Percentiles rank a stretch among this genome's conserved stretches.
Conservation (phyloP, 2,888 invertebrate species). For the Euclidia mi region DNA sequence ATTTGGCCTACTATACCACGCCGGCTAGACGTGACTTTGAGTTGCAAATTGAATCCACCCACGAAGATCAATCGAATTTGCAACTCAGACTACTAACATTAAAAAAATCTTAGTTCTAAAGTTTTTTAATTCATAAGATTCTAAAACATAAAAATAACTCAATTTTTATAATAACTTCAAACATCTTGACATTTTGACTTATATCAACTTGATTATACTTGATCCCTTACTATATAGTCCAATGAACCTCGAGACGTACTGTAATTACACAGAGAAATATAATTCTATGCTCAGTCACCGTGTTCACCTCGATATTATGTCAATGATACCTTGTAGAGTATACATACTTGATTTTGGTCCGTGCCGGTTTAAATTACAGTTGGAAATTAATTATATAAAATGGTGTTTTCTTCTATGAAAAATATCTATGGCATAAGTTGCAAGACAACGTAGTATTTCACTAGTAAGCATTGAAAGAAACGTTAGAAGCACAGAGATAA, state of each 20-base stretch:
- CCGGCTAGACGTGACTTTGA: too few relatives aligned
- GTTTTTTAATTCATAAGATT: too few relatives aligned
- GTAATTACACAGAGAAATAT: constrained; percentile 14
- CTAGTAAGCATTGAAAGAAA: too few relatives aligned
- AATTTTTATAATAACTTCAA: constrained; percentile 27
- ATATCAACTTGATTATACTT: constrained; percentile 27
- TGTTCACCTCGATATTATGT: constrained; percentile 14
- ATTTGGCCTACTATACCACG: too few relatives aligned
- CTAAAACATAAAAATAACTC: not conserved
- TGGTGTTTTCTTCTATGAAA: too few relatives aligned
- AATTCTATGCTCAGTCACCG: constrained; percentile 27
- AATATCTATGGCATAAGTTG: too few relatives aligned
- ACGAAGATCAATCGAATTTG: too few relatives aligned
- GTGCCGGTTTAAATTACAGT: not conserved
- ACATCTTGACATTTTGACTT: constrained; percentile 22
- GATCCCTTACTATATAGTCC: constrained; percentile 16
- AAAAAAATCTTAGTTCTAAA: too few relatives aligned
- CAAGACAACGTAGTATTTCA: too few relatives aligned
- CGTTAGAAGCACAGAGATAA: too few relatives aligned
- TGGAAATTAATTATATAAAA: not conserved
- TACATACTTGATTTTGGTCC: not conserved
- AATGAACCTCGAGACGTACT: constrained; percentile 4
- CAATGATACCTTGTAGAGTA: constrained; percentile 9
- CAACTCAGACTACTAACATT: too few relatives aligned
- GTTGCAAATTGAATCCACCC: too few relatives aligned